These are phyloP conservation scores for Sebastes fasciatus DNA, from an alignment of 2,113 vertebrate species.

Conservation along the genomic window DNA sequence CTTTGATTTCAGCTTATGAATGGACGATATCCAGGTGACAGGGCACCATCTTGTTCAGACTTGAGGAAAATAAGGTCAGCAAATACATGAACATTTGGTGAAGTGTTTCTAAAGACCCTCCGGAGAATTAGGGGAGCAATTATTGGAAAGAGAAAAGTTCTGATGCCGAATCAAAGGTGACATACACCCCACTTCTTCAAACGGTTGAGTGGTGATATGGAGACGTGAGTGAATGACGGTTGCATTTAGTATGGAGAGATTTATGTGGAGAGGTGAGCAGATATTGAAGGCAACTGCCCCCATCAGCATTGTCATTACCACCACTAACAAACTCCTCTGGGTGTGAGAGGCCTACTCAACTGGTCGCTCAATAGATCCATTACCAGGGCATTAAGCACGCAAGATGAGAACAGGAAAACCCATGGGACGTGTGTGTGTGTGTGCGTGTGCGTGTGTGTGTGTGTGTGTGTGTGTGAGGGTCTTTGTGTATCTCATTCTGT, in stretches of 20 bases:
- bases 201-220: slow-evolving; percentile 44
- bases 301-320: slow-evolving; percentile 70
- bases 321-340: slow-evolving; percentile 75
- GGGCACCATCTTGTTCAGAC: slow-evolving; percentile 29
- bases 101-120: slow-evolving; percentile 46
- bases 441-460: background rate
- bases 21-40: slow-evolving; percentile 39
- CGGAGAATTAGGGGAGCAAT: slow-evolving; percentile 17
- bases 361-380: slow-evolving; percentile 73
- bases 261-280: slow-evolving; percentile 60
- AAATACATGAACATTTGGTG: slow-evolving; percentile 60
- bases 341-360: slow-evolving; percentile 72
- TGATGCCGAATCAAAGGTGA: slow-evolving; percentile 23
- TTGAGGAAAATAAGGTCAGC: slow-evolving; percentile 9
- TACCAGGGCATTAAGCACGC: slow-evolving; percentile 76
- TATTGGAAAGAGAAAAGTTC: slow-evolving; percentile 24
- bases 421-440: slow-evolving; percentile 2
- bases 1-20: slow-evolving; percentile 16
- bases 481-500: background rate
- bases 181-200: slow-evolving; percentile 22
- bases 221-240: slow-evolving; percentile 33
- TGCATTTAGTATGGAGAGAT: slow-evolving; percentile 51
- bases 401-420: slow-evolving; percentile 60
- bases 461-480: background rate
- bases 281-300: slow-evolving; percentile 58